Percentiles rank a stretch among this genome's conserved stretches.
Evolutionary conservation across 2,888 invertebrate species (phyloP).

Genomic region (Hofmannophila pseudospretella): DNA sequence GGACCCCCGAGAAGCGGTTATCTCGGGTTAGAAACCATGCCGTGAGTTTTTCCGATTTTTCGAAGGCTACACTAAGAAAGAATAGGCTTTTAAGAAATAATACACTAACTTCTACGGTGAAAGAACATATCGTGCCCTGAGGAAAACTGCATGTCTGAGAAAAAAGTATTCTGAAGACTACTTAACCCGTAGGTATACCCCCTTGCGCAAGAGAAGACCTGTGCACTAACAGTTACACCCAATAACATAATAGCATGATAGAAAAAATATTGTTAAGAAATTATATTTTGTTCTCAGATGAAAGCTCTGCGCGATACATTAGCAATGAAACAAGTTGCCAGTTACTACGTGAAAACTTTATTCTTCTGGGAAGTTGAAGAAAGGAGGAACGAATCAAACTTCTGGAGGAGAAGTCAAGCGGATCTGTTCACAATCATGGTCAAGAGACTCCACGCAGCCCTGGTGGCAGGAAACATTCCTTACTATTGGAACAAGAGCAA

Average conservation of each 20-base stretch:
- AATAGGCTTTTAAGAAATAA: too few relatives aligned
- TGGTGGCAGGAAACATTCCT: constrained; percentile 37
- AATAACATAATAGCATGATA: neutral
- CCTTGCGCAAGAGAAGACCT: too few relatives aligned
- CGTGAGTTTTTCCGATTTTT: too few relatives aligned
- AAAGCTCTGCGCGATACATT: constrained; percentile 72
- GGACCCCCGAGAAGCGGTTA: too few relatives aligned
- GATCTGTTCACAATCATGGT: constrained; percentile 59
- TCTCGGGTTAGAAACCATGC: too few relatives aligned
- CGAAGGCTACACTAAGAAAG: too few relatives aligned
- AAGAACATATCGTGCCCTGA: too few relatives aligned
- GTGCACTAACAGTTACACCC: too few relatives aligned
- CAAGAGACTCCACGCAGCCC: constrained; percentile 40
- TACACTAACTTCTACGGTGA: too few relatives aligned
- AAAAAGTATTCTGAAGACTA: too few relatives aligned
- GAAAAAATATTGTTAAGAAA: neutral
- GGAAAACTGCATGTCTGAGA: too few relatives aligned
- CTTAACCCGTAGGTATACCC: too few relatives aligned
- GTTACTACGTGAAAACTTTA: constrained; percentile 77
- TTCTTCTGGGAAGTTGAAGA: constrained; percentile 61
- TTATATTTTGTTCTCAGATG: constrained; percentile 33
- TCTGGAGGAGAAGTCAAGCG: constrained; percentile 30
- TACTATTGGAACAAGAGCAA: constrained; percentile 69
- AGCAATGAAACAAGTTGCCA: constrained; percentile 62
- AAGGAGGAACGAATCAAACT: constrained; percentile 29